Base-by-base conservation (phyloP, 2,797 vertebrate genomes). In the Eutrigla gurnardus region DNA sequence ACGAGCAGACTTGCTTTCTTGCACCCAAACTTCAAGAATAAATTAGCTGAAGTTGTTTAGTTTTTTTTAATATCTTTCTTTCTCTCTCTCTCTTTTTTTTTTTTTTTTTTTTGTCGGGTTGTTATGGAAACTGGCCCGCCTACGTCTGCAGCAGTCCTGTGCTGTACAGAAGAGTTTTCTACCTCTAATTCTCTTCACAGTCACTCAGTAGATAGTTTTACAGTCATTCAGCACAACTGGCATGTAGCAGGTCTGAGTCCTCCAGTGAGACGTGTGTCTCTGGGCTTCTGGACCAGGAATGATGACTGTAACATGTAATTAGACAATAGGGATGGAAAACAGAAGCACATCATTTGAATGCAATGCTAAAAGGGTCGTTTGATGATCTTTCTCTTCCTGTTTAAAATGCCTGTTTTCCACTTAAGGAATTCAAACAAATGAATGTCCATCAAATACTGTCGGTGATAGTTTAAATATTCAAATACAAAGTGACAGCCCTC, bases 41-140 rank as follows among this genome's bases (percentile, higher is more conserved):
- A 81, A 84, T 77, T 70, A 55, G 40, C 54, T 64, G 35, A 86
- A 84, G 64, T 78, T 83, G 63, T 86, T 86, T 68, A 12, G 45
- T 6, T 35, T 52, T 73, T 49, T 47, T 39, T 49, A 13, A n/a
- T 54, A 33, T 39, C 13, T 36, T 49, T 53, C 72, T 52, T 46
- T 25, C 25, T 25, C 25, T 25, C 2, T 25, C 25, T 25, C 25
- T 25, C 25, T 25, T 40, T 70, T 50, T 42, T 32, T 45, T 37
- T n/a, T 4, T 36, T 36, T 9, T 57, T 73, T 45, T 81, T 72
- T 73, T 70, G 72, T 73, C 65, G 78, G 65, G 88, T 91, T 93
- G 89, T 87, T 85, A 92, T 92, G 88, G 89, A 89, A 90, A 92
- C 91, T 86, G 81, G 73, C 65, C 65, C 75, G 77, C 75, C 82